Conservation (phyloP, 2,888 invertebrate species). For the Papilio protenor region DNA sequence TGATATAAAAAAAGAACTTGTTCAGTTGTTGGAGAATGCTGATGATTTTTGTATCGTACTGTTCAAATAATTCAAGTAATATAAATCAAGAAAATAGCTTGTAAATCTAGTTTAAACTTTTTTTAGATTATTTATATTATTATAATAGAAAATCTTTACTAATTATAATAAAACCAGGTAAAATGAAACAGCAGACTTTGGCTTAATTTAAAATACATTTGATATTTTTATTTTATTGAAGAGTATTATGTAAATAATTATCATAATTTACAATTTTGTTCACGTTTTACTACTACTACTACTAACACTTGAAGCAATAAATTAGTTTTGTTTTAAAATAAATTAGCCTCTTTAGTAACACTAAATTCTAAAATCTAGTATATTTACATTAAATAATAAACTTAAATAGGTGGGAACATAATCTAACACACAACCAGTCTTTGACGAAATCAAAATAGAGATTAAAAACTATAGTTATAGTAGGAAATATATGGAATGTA, state of each 20-base stretch:
- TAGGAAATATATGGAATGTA: background rate
- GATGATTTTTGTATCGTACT: too few species aligned
- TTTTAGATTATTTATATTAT: background rate
- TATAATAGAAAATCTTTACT: background rate
- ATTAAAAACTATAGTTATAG: background rate
- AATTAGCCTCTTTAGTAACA: conserved; percentile 32
- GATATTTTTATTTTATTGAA: background rate
- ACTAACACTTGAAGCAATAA: conserved; percentile 1
- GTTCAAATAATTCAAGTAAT: too few species aligned
- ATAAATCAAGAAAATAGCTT: background rate
- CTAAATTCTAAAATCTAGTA: background rate
- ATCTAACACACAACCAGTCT: conserved; percentile 4
- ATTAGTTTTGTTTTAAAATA: conserved; percentile 23
- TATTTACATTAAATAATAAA: conserved; percentile 36
- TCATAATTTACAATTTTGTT: conserved; percentile 20
- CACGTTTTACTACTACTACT: background rate
- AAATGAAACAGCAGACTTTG: background rate
- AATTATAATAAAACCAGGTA: background rate
- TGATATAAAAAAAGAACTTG: background rate
- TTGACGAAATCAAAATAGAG: background rate
- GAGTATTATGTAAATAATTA: background rate
- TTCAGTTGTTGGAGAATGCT: background rate
- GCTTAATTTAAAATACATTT: background rate
- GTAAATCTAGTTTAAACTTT: background rate
- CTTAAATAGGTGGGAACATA: conserved; percentile 29